These are phyloP conservation scores for Cataglyphis rosenhaueri DNA, from an alignment of 2,888 invertebrate genomes.

Conservation along the genomic window DNA sequence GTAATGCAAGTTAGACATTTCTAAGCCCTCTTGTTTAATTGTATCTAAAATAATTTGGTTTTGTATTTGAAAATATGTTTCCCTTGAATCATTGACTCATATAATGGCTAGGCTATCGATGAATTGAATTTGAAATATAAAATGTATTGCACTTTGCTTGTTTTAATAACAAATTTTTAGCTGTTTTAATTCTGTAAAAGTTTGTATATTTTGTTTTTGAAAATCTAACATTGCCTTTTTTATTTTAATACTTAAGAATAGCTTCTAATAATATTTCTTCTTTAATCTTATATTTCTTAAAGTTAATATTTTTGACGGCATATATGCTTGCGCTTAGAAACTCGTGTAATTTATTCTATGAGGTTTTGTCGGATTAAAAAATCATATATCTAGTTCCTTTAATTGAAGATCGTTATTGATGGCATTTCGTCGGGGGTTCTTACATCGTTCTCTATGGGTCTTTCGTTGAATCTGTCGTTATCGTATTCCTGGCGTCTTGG, in stretches of 20 bases:
- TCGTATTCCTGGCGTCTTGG: neutral
- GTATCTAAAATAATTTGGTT: too few species aligned
- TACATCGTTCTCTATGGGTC: neutral
- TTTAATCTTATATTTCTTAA: too few species aligned
- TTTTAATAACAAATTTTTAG: too few species aligned
- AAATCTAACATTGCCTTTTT: neutral
- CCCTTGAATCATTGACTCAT: too few species aligned
- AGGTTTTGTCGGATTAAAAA: neutral
- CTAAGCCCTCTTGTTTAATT: too few species aligned
- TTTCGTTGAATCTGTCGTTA: neutral
- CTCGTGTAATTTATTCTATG: neutral
- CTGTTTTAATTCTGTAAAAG: neutral
- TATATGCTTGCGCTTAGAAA: too few species aligned
- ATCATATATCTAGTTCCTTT: neutral
- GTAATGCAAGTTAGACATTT: too few species aligned
- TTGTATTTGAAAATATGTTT: too few species aligned
- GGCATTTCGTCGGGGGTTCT: neutral
- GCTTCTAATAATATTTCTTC: neutral
- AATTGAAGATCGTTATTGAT: neutral
- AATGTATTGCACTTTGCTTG: too few species aligned
- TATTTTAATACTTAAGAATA: neutral
- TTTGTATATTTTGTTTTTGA: neutral
- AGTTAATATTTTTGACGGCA: too few species aligned
- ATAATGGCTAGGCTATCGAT: too few species aligned
- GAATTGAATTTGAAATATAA: neutral